Conservation (phyloP, 2,888 invertebrate genomes). For the Drosophila vallismaia region DNA sequence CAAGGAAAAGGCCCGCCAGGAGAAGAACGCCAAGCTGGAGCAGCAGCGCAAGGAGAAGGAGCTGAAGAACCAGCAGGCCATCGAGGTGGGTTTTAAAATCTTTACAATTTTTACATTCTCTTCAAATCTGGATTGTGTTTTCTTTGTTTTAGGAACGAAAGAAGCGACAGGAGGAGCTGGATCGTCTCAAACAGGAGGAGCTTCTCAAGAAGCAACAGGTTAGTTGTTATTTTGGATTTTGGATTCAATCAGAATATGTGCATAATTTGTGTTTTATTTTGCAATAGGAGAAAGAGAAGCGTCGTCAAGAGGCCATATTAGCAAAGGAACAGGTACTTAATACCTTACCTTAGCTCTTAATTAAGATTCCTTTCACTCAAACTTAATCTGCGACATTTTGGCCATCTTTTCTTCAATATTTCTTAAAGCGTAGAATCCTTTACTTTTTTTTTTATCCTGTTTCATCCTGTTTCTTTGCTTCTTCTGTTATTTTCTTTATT, state of each 20-base stretch:
- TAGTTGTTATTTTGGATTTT: constrained; percentile 47
- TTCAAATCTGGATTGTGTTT: neutral
- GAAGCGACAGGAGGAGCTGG: constrained; percentile 93
- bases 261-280: constrained; percentile 76
- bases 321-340: constrained; percentile 94
- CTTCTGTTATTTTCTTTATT: neutral
- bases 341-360: neutral
- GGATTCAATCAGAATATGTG: constrained; percentile 4
- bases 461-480: neutral
- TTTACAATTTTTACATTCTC: neutral
- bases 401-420: neutral
- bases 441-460: neutral
- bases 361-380: neutral
- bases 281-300: constrained; percentile 93
- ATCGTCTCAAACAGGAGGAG: constrained; percentile 93
- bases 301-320: constrained; percentile 94
- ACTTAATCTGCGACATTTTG: too few species aligned
- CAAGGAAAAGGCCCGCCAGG: constrained; percentile 86
- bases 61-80: constrained; percentile 91
- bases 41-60: constrained; percentile 92
- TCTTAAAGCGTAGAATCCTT: neutral
- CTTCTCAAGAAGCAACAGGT: constrained; percentile 95
- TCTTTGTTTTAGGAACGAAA: constrained; percentile 88
- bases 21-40: constrained; percentile 92
- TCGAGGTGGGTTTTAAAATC: constrained; percentile 88